Percentiles rank a stretch among this genome's conserved stretches.
Evolutionary conservation across 64 coral and sea anemone species (phyloP).

Genomic region (Catalaphyllia jardinei): DNA sequence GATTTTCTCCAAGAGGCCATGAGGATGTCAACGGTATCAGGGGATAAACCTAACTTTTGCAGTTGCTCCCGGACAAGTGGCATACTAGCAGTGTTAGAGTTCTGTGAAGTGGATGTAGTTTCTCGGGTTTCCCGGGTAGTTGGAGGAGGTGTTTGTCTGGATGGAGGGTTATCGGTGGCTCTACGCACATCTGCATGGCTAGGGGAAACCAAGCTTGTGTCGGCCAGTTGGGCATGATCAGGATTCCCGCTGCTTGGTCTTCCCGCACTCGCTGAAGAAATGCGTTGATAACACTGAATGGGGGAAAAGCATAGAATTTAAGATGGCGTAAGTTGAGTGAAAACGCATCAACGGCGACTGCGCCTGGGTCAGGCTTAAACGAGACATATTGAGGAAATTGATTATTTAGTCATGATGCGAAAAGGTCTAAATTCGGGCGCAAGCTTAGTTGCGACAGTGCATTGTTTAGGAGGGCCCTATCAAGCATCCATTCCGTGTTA

Average conservation of each 20-base stretch:
- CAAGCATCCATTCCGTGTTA: conserved; percentile 42
- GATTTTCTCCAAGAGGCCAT: conserved; percentile 32
- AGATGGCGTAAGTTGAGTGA: neutral
- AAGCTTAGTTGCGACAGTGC: neutral
- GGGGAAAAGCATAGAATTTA: conserved; percentile 32
- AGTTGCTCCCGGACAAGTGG: conserved; percentile 30
- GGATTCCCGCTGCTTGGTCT: conserved; percentile 23
- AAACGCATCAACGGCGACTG: conserved; percentile 32
- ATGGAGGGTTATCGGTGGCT: neutral
- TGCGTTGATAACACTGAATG: conserved; percentile 20
- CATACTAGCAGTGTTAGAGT: conserved; percentile 41
- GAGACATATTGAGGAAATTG: conserved; percentile 2
- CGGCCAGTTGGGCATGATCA: neutral
- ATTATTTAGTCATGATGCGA: conserved; percentile 10
- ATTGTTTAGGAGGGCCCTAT: neutral
- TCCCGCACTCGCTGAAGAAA: neutral
- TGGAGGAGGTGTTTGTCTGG: conserved; percentile 10
- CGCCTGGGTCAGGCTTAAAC: conserved; percentile 9
- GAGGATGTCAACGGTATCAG: conserved; percentile 20
- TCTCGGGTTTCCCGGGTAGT: neutral
- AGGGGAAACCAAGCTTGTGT: neutral
- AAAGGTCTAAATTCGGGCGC: conserved; percentile 17
- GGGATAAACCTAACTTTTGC: neutral
- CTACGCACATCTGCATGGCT: conserved; percentile 11
- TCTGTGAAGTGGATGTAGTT: conserved; percentile 16